These are phyloP conservation scores for Apaloderma vittatum DNA, from an alignment of 2,113 vertebrate genomes.

Conservation along the genomic window DNA sequence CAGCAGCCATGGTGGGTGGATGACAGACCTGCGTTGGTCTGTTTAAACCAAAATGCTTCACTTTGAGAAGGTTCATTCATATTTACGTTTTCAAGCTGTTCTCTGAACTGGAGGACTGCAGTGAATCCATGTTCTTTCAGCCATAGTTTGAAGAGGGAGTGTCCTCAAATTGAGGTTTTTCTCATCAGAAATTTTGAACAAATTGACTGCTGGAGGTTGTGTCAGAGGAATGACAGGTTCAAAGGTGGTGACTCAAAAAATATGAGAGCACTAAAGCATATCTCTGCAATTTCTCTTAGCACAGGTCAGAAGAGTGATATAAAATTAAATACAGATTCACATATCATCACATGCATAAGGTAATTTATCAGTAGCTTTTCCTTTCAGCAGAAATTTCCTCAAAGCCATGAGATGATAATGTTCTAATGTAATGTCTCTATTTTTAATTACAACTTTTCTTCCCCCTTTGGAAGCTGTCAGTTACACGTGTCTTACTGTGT, in stretches of 20 bases:
- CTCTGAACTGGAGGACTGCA: background rate
- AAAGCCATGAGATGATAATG: background rate
- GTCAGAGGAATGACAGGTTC: background rate
- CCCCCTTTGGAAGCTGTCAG: background rate
- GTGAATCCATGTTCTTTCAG: background rate
- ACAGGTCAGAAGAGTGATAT: background rate
- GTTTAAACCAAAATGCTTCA: background rate
- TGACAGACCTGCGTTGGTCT: background rate
- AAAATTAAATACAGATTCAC: background rate
- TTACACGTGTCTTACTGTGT: background rate
- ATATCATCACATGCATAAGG: background rate
- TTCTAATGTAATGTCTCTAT: background rate
- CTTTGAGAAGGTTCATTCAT: background rate
- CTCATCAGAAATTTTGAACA: background rate
- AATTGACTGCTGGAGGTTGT: background rate
- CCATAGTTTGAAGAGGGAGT: background rate
- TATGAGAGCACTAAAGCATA: background rate
- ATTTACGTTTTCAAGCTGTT: background rate
- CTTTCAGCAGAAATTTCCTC: background rate
- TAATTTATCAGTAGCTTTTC: background rate
- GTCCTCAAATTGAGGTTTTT: background rate
- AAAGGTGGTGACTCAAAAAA: background rate
- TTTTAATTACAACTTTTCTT: background rate
- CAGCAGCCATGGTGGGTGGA: background rate
- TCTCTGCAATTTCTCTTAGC: background rate